Conservation (phyloP, 2,113 vertebrate species). For the Arizona elegans region DNA sequence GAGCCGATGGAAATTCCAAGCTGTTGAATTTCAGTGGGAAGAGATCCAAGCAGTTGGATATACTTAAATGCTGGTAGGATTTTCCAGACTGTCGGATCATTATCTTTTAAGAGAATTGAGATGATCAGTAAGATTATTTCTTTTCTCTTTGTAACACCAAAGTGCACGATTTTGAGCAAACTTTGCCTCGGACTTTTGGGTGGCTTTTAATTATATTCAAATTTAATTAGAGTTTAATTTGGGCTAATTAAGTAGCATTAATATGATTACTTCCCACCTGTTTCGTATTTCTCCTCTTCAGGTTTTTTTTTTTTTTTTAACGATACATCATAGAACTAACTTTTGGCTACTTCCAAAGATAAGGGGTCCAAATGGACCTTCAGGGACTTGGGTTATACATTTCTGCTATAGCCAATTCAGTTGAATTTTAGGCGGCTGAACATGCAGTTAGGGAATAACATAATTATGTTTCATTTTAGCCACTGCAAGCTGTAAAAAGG, state of each 20-base stretch:
- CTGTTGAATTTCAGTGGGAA: background rate
- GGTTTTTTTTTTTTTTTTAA: background rate
- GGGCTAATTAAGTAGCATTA: background rate
- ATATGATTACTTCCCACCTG: background rate
- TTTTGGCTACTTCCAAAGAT: background rate
- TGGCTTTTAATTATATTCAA: background rate
- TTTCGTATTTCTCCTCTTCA: background rate
- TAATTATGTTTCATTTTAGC: constrained; percentile 44
- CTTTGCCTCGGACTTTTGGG: constrained; percentile 36
- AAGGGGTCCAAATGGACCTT: background rate
- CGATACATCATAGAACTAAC: background rate
- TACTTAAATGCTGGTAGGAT: background rate
- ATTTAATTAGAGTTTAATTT: background rate
- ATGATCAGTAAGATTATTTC: constrained; percentile 5
- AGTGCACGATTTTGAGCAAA: background rate
- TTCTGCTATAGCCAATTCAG: background rate
- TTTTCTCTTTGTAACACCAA: constrained; percentile 24
- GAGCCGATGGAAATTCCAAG: constrained; percentile 1
- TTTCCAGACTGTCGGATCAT: constrained; percentile 1
- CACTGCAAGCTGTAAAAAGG: constrained; percentile 47
- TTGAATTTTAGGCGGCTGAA: constrained; percentile 35
- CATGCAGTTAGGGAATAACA: constrained; percentile 39
- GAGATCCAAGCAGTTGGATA: background rate
- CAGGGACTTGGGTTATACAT: background rate
- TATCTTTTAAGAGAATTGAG: background rate